Conservation (phyloP, 2,888 invertebrate species). For the Spodoptera exigua region DNA sequence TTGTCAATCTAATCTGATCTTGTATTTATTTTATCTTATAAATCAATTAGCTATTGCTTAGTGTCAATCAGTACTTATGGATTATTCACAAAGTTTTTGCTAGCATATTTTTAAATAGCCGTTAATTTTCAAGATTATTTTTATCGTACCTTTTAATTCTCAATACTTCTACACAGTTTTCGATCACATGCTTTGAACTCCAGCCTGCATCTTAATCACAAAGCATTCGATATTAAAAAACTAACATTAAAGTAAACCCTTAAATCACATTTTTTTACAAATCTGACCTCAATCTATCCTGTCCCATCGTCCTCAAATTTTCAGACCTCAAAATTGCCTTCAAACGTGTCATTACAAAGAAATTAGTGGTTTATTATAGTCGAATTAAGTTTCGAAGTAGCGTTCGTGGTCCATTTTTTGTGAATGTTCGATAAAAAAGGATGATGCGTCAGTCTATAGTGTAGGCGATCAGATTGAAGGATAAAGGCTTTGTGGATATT, state of each 20-base stretch:
- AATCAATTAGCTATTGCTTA: constrained; percentile 34
- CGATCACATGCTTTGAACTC: no score
- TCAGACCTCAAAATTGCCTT: constrained; percentile 49
- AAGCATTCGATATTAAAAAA: no score
- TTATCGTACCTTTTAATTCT: no score
- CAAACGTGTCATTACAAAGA: constrained; percentile 75
- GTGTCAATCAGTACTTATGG: constrained; percentile 34
- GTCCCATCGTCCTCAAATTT: constrained; percentile 51
- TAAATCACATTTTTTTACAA: constrained; percentile 6
- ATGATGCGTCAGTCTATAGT: constrained; percentile 64
- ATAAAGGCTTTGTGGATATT: constrained; percentile 28
- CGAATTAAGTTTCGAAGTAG: constrained; percentile 74
- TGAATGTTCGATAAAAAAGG: constrained; percentile 60
- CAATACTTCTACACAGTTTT: no score
- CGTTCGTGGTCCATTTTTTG: constrained; percentile 59
- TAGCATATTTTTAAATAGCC: background rate
- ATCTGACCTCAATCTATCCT: constrained; percentile 36
- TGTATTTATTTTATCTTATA: constrained; percentile 38
- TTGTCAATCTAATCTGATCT: constrained; percentile 42
- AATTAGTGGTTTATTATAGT: constrained; percentile 77
- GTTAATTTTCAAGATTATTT: background rate
- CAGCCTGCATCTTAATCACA: no score
- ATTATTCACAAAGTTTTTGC: background rate
- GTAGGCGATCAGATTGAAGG: constrained; percentile 66
- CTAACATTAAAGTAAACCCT: background rate